Evolutionary conservation across 2,113 vertebrate species (phyloP), one percentile per base, ranked within the genome.

Genomic region (Zingel zingel): DNA sequence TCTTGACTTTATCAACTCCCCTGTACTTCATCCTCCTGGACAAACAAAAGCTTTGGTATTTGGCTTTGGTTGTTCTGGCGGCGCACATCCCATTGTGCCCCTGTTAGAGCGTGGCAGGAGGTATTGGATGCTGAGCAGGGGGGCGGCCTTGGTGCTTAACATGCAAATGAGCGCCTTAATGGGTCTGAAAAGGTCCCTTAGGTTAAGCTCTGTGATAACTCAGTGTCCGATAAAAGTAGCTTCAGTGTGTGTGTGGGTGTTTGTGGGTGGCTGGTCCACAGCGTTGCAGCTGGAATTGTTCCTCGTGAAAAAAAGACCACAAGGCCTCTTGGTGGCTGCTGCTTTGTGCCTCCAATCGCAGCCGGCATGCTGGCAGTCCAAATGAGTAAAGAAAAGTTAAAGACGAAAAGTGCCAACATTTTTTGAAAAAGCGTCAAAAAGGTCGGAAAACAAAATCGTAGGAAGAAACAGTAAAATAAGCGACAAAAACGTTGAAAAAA

Each of bases 121-220:
- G 57, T 21, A 53, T 16, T 9, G 39, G 70, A 74, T 51, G 62
- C 16, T 0, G 51, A 14, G 50, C 5, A 18, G 73, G 16, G n/a
- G 36, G 77, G 76, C 11, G 68, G 58, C 39, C 43, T 51, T 79
- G 14, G 77, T 92, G 82, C 91, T 94, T 89, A 94, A 91, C 89
- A 94, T 27, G 16, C 89, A 94, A 95, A 96, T 95, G 89, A 93
- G 79, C 66, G 85, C 83, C 85, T 85, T 91, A 93, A 89, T 94
- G 89, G 93, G 80, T 58, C 72, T 21, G 83, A 89, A 74, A 43
- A 88, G 94, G 92, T 80, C 91, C 67, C 11, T 2, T 0, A 66
- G 91, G 91, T 94, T 79, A 90, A 91, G 59, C 54, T 91, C 82
- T 85, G 83, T 84, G 93, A 90, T 93, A 83, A 92, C 91, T 92